Base-by-base conservation (phyloP, 92 coral and sea anemone species). In the Paragorgia papillata region DNA sequence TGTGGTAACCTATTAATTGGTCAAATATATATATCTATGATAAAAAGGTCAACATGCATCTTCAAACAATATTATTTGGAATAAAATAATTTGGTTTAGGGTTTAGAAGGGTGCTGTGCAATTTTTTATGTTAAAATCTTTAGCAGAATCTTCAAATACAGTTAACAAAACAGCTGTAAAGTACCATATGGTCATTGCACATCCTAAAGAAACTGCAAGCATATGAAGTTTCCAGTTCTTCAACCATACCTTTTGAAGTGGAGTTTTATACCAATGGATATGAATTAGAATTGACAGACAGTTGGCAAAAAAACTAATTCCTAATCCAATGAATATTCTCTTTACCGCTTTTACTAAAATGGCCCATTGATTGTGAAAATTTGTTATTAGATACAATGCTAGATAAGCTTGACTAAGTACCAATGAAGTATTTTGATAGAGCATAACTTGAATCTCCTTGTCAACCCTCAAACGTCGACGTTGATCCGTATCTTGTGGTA, bases 21-120 rank as follows among this genome's bases (percentile, higher is more conserved):
- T n/a, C n/a, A n/a, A n/a, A n/a, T n/a, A n/a, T n/a, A n/a, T n/a
- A n/a, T n/a, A n/a, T n/a, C n/a, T n/a, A n/a, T n/a, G n/a, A n/a
- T n/a, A n/a, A n/a, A n/a, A n/a, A n/a, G n/a, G n/a, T n/a, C n/a
- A n/a, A n/a, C n/a, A n/a, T n/a, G n/a, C n/a, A n/a, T n/a, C n/a
- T n/a, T n/a, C n/a, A n/a, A n/a, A n/a, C n/a, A n/a, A n/a, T n/a
- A n/a, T n/a, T n/a, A n/a, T n/a, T n/a, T n/a, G n/a, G n/a, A n/a
- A n/a, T n/a, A n/a, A n/a, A n/a, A n/a, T n/a, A n/a, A n/a, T n/a
- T n/a, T n/a, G n/a, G n/a, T n/a, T n/a, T n/a, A n/a, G n/a, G n/a
- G n/a, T n/a, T 37, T 67, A 67, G 34, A 43, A 43, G 21, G 74
- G 74, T 48, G 49, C 76, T 49, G 76, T 69, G 21, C 76, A 69